These are phyloP conservation scores for Cancer borealis DNA, from an alignment of 2,888 invertebrate species.

Conservation along the genomic window DNA sequence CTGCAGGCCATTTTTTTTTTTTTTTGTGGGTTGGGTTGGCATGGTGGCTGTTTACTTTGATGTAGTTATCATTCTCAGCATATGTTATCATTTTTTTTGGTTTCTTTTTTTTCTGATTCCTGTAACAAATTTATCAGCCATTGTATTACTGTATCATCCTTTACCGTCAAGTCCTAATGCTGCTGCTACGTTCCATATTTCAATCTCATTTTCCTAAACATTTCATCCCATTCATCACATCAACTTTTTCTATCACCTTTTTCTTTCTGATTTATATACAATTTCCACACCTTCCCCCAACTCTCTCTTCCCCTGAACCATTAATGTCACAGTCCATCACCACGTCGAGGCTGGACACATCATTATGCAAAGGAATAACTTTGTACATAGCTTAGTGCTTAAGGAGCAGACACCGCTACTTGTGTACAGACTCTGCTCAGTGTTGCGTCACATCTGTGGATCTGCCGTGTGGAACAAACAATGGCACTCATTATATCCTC, in stretches of 20 bases:
- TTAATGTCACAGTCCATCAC: background rate
- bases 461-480: background rate
- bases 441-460: background rate
- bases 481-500: background rate
- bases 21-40: background rate
- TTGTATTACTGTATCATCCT: background rate
- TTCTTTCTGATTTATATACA: background rate
- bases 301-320: background rate
- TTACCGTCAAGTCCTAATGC: background rate
- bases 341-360: background rate
- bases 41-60: background rate
- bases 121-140: background rate
- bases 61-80: background rate
- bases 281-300: background rate
- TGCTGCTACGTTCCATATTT: background rate
- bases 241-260: background rate
- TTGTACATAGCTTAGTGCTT: background rate
- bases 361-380: background rate
- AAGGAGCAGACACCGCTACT: background rate
- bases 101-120: background rate
- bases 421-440: background rate
- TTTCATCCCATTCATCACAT: background rate
- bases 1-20: background rate
- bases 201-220: background rate
- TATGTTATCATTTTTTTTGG: background rate